Base-by-base conservation (phyloP, 2,888 invertebrate species). In the Eupithecia dodoneata region DNA sequence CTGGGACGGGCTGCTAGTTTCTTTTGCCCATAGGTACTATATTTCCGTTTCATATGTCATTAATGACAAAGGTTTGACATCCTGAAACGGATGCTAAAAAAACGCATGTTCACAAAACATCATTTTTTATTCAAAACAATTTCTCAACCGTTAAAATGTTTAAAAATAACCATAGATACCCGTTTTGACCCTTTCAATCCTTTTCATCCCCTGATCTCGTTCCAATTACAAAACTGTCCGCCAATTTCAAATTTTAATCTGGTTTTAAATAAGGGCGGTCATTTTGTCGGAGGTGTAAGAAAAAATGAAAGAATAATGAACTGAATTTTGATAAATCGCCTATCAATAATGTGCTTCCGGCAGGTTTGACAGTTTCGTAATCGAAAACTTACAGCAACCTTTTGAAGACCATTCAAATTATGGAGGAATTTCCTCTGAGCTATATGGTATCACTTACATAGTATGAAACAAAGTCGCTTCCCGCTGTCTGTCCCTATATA, bases 211-310 rank as follows among this genome's bases (percentile, higher is more conserved):
- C 77, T 84, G 85, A 87, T 87, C 85, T 86, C 80, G 79, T 85
- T 86, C 82, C 88, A 87, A 88, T 88, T 88, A 86, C 74, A 76
- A 83, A 85, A 86, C 83, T 82, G 82, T 79, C 79, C 79, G 80
- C 84, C 82, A 83, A 83, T 84, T 85, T 82, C 42, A 82, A 85
- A 85, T 86, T 87, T 85, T 85, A 86, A 87, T 86, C 85, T 63
- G 30, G 49, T 73, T 77, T 76, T 77, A 70, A 69, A 69, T 44
- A 44, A 45, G n/a, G 45, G 3, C 44, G n/a, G n/a, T 7, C n/a
- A 45, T 15, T 69, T 69, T 10, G 67, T 67, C 13, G 44, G 10
- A 69, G n/a, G 67, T 12, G 59, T 63, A 30, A 30, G 18, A 30
- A 44, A 67, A 69, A 69, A 69, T 69, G n/a, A 69, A 44, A 7